Base-by-base conservation (phyloP, 2,888 invertebrate genomes). In the Anticlea derivata region DNA sequence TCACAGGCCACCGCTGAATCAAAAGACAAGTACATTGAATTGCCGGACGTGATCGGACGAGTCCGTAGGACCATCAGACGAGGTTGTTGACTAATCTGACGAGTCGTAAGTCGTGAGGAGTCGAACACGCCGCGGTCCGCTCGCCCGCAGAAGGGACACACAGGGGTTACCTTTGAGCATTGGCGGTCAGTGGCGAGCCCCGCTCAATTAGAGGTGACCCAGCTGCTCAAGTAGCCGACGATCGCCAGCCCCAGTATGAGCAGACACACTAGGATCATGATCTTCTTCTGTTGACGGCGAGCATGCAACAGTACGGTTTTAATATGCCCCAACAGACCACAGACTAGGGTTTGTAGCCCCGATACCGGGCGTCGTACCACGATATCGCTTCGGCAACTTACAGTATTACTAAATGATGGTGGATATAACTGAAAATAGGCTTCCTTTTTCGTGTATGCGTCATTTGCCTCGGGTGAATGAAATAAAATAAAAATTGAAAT, bases 191-290 rank as follows among this genome's bases (percentile, higher is more conserved):
- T 60, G 72, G 51, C 62, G 68, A 50, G 65, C 55, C 68, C 69
- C 71, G 74, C 88, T 92, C 92, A 92, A 84, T 55, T 45, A 54
- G 27, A 47, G 17, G 47, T 80, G 86, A 93, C 86, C 87, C 85
- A 86, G 82, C 91, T 92, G 83, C 91, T 92, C 80, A 94, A 91
- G 89, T 93, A 93, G 83, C 94, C 92, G 78, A 95, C 94, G 86
- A 96, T 92, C 83, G 96, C 94, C 91, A 95, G 92, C 86, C 94
- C 94, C 92, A 95, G 93, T 90, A 96, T 93, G 87, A 95, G 93
- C 91, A 96, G 94, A 93, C 96, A 96, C 92, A 96, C 94, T 91
- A 96, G 93, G 93, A 97, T 96, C 94, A 96, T 95, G 92, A 96
- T 96, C 94, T 96, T 95, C 96, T 96, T 96, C 95, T 95, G 94